These are phyloP conservation scores for Troides oblongomaculatus DNA, from an alignment of 2,888 invertebrate genomes.

Conservation along the genomic window DNA sequence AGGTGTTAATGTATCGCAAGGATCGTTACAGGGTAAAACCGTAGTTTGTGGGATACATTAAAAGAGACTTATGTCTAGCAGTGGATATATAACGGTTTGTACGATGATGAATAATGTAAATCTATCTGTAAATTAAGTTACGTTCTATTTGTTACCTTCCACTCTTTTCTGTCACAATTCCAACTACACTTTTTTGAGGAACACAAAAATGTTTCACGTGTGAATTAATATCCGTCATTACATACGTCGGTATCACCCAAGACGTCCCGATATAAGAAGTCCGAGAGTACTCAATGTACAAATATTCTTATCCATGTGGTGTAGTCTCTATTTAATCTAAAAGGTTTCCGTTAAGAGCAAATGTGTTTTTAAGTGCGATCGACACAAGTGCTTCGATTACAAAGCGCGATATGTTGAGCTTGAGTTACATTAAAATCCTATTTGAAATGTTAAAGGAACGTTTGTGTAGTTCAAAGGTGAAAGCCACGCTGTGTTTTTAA, in stretches of 20 bases:
- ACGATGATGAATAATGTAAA: neutral
- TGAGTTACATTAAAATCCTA: slow-evolving; percentile 30
- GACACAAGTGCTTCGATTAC: slow-evolving; percentile 27
- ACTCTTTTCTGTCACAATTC: neutral
- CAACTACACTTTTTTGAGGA: neutral
- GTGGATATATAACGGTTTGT: too few species aligned
- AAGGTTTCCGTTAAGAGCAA: slow-evolving; percentile 29
- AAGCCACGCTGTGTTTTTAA: neutral
- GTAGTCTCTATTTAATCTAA: slow-evolving; percentile 29
- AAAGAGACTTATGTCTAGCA: too few species aligned
- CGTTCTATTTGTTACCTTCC: neutral
- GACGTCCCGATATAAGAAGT: neutral
- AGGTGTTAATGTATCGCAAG: too few species aligned
- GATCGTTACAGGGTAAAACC: too few species aligned
- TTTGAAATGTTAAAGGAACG: slow-evolving; percentile 26
- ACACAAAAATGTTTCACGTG: neutral
- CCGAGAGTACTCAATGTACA: slow-evolving; percentile 12
- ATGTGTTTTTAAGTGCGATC: slow-evolving; percentile 31
- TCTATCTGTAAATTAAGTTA: neutral
- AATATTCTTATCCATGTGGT: slow-evolving; percentile 20
- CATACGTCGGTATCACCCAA: neutral
- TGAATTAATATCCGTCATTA: neutral
- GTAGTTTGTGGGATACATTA: too few species aligned
- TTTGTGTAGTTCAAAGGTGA: slow-evolving; percentile 17
- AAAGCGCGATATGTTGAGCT: slow-evolving; percentile 14